Evolutionary conservation across 1,140 invertebrate genomes (phyloP).

Genomic region (Phenacoccus solenopsis): DNA sequence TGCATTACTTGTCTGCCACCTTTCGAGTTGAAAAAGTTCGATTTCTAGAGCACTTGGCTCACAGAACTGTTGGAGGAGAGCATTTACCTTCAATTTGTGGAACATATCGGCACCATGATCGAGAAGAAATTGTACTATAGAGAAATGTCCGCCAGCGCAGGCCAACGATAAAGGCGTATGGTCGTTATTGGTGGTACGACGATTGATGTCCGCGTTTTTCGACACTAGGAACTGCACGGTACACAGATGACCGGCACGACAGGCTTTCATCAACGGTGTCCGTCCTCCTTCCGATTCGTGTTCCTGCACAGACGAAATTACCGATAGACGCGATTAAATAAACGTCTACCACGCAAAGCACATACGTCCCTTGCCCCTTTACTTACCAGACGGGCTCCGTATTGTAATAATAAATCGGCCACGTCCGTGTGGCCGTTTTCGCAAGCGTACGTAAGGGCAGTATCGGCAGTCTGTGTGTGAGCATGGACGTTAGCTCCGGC

Average conservation of each 20-base stretch:
- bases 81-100: conserved; percentile 75
- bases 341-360: background rate
- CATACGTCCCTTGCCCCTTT: background rate
- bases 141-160: conserved; percentile 86
- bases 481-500: conserved; percentile 82
- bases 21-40: no score
- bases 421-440: conserved; percentile 94
- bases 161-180: conserved; percentile 95
- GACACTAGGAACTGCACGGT: conserved; percentile 92
- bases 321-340: background rate
- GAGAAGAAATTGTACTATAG: conserved; percentile 82
- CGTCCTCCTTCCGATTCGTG: conserved; percentile 86
- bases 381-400: conserved; percentile 71
- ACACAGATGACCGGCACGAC: conserved; percentile 93
- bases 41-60: background rate
- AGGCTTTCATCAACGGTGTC: conserved; percentile 98
- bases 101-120: conserved; percentile 84
- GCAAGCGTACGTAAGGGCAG: conserved; percentile 93
- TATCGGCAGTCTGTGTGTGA: conserved; percentile 87
- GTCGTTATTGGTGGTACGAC: conserved; percentile 92
- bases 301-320: conserved; percentile 41
- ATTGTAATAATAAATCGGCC: conserved; percentile 70
- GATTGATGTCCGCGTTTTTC: conserved; percentile 85
- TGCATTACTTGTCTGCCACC: no score
- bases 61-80: background rate